Evolutionary conservation across 2,888 invertebrate genomes (phyloP), one percentile per base, ranked within the genome.

Genomic region (Lycophotia porphyrea): DNA sequence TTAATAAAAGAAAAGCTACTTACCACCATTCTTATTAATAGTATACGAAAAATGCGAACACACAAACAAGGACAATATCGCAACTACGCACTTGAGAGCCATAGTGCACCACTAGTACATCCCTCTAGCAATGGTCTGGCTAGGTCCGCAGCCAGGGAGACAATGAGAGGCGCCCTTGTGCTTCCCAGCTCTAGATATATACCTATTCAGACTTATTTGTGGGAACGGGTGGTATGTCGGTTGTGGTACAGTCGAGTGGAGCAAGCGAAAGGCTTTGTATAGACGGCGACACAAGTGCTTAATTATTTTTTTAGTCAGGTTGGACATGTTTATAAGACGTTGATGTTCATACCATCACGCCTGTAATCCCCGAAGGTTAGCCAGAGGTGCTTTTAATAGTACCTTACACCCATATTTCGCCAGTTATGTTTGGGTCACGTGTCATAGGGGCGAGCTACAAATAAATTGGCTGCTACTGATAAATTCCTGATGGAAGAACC

Each of bases 41-140:
- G 89, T 89, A 84, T 91, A 92, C 0, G 94, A 90, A 81, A 90
- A 89, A 89, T 93, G 88, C 11, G 90, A 93, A 87, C 89, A 91
- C 78, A 95, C 87, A 24, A 94, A 89, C 27, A 92, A 87, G 42
- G 90, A 91, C 7, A 94, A 79, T 65, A 94, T 76, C 21, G 88
- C 83, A n/a, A 92, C 64, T 9, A 90, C 75, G 74, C 88, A 91
- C 80, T 92, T 93, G 5, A 82, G 80, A 70, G 85, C 85, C 95
- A 95, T 94, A 61, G 77, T 85, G 13, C 52, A 36, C 31, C 61
- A 73, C 71, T 63, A 64, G 68, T 63, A 82, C 81, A 68, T 61
- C 27, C 24, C 63, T 63, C 4, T 58, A 15, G 21, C 47, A 67
- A n/a, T 71, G 81, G 77, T 79, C 84, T 75, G 86, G 47, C 71